Conservation (phyloP, 2,888 invertebrate genomes). For the Panorpa germanica region DNA sequence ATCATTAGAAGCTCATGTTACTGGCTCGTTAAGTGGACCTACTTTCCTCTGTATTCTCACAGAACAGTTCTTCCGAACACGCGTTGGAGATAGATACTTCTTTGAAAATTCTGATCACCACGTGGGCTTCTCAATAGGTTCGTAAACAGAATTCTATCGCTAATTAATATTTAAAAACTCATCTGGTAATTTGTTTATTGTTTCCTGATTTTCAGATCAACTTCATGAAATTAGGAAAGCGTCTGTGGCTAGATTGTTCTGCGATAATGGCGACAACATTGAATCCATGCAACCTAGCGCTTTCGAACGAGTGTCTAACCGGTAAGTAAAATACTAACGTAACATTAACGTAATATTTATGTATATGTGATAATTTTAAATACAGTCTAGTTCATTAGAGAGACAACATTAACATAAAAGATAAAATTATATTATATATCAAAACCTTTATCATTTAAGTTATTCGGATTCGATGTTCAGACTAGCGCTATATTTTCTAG, state of each 20-base stretch:
- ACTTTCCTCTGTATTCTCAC: slow-evolving; percentile 76
- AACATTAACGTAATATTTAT: slow-evolving; percentile 3
- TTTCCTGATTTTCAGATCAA: slow-evolving; percentile 32
- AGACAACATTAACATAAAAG: not conserved
- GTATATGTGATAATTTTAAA: no score
- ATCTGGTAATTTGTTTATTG: slow-evolving; percentile 1
- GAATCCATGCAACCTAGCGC: slow-evolving; percentile 44
- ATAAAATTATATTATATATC: not conserved
- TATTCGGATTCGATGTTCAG: no score
- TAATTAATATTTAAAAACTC: not conserved
- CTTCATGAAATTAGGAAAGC: slow-evolving; percentile 56
- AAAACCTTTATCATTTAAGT: no score
- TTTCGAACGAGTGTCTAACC: slow-evolving; percentile 39
- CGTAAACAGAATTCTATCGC: slow-evolving; percentile 11
- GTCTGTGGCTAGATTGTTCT: slow-evolving; percentile 57
- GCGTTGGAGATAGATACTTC: slow-evolving; percentile 75
- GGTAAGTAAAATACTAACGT: slow-evolving; percentile 26
- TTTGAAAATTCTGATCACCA: slow-evolving; percentile 48
- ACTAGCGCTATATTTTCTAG: no score
- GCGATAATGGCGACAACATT: slow-evolving; percentile 59
- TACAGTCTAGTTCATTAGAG: no score
- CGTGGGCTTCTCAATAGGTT: slow-evolving; percentile 44
- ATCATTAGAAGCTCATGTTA: slow-evolving; percentile 55
- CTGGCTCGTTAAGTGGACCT: slow-evolving; percentile 64
- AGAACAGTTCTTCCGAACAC: slow-evolving; percentile 71